Conservation (phyloP, 2,113 vertebrate genomes). For the Rhabdornis inornatus region DNA sequence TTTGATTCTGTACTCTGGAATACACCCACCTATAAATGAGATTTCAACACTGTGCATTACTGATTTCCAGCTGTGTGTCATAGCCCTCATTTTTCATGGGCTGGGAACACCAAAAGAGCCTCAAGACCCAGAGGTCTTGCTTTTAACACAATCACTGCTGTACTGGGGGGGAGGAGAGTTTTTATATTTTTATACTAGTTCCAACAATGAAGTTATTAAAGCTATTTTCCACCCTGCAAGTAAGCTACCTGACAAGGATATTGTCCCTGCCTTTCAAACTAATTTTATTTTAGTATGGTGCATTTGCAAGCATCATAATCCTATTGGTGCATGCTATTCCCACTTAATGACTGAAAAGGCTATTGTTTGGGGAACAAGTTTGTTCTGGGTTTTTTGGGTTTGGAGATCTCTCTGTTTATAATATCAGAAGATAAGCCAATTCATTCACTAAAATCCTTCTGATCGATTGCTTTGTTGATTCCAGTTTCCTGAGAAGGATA, state of each 20-base stretch:
- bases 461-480: neutral
- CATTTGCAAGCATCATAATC: slow-evolving; percentile 25
- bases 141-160: slow-evolving; percentile 19
- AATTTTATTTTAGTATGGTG: slow-evolving; percentile 20
- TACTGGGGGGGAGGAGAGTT: neutral
- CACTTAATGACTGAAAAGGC: neutral
- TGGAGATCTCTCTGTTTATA: neutral
- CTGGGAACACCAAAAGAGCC: neutral
- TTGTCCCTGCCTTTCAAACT: slow-evolving; percentile 32
- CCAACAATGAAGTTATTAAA: slow-evolving; percentile 19
- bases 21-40: neutral
- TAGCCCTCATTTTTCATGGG: neutral
- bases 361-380: neutral
- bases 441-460: neutral
- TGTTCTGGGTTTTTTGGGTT: neutral
- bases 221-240: neutral
- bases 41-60: neutral
- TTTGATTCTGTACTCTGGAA: slow-evolving; percentile 23
- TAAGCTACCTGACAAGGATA: neutral
- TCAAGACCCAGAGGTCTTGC: neutral
- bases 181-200: neutral
- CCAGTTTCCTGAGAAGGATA: neutral
- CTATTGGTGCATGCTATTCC: slow-evolving; percentile 24
- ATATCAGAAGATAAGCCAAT: neutral
- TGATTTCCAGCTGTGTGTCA: slow-evolving; percentile 18